Conservation (phyloP, 1,140 invertebrate species). For the Aporrectodea caliginosa region DNA sequence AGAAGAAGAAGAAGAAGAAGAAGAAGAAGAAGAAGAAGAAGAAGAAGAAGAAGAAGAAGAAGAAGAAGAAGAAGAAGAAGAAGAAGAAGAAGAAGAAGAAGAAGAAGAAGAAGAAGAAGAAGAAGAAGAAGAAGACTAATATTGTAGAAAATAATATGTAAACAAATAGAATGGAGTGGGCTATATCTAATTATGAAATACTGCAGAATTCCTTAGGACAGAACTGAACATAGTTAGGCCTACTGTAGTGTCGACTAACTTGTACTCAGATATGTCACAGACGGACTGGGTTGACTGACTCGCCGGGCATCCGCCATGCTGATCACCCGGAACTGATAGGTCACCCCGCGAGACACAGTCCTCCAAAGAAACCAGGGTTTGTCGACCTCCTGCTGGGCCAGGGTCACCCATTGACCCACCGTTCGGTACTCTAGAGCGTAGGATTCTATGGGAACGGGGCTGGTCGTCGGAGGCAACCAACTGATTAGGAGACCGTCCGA, state of each 20-base stretch:
- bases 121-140: background rate
- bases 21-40: too few relatives aligned
- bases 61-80: too few relatives aligned
- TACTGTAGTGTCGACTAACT: background rate
- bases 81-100: background rate
- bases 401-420: slow-evolving; percentile 69
- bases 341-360: slow-evolving; percentile 22
- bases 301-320: background rate
- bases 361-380: slow-evolving; percentile 60
- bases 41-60: too few relatives aligned
- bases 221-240: too few relatives aligned
- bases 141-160: too few relatives aligned
- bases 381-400: slow-evolving; percentile 81
- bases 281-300: background rate
- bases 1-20: too few relatives aligned
- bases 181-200: too few relatives aligned
- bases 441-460: slow-evolving; percentile 68
- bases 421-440: slow-evolving; percentile 85
- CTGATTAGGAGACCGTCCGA: slow-evolving; percentile 72
- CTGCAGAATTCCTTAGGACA: too few relatives aligned
- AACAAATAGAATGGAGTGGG: too few relatives aligned
- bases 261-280: background rate
- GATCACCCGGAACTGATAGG: slow-evolving; percentile 18
- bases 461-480: slow-evolving; percentile 76
- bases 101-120: background rate